Conservation (phyloP, 2,797 vertebrate species). For the Odontamblyopus rebecca region DNA sequence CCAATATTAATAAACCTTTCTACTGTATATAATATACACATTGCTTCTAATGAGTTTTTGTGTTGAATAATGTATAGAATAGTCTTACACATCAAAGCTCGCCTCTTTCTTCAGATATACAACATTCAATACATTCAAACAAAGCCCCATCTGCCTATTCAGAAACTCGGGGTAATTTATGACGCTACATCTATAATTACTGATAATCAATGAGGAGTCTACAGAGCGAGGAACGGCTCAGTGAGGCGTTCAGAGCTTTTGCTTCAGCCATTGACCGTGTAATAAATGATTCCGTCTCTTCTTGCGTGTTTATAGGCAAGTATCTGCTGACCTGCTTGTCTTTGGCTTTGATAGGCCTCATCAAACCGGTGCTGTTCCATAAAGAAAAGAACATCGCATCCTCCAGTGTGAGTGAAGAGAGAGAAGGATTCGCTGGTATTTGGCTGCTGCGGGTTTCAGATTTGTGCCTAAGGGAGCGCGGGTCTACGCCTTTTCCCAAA, state of each 20-base stretch:
- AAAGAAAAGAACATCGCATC: slow-evolving; percentile 51
- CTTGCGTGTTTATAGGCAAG: slow-evolving; percentile 55
- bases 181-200: slow-evolving; percentile 55
- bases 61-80: slow-evolving; percentile 66
- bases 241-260: slow-evolving; percentile 44
- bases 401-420: slow-evolving; percentile 32
- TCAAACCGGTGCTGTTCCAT: slow-evolving; percentile 64
- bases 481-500: slow-evolving; percentile 44
- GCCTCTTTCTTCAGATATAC: slow-evolving; percentile 27
- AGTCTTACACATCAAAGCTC: slow-evolving; percentile 31
- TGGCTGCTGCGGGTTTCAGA: slow-evolving; percentile 59
- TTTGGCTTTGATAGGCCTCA: slow-evolving; percentile 50
- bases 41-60: slow-evolving; percentile 56
- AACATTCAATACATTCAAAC: slow-evolving; percentile 58
- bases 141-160: slow-evolving; percentile 42
- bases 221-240: slow-evolving; percentile 14
- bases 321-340: slow-evolving; percentile 60
- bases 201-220: slow-evolving; percentile 54
- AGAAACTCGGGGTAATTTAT: slow-evolving; percentile 53
- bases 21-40: slow-evolving; percentile 26
- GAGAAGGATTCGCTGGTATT: slow-evolving; percentile 60
- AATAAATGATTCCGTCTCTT: slow-evolving; percentile 55
- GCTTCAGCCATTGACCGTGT: slow-evolving; percentile 42
- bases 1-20: not conserved
- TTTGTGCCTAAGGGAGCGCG: slow-evolving; percentile 57